Evolutionary conservation across 2,888 invertebrate genomes (phyloP), one percentile per base, ranked within the genome.

Genomic region (Brachypalpus laphriformis): DNA sequence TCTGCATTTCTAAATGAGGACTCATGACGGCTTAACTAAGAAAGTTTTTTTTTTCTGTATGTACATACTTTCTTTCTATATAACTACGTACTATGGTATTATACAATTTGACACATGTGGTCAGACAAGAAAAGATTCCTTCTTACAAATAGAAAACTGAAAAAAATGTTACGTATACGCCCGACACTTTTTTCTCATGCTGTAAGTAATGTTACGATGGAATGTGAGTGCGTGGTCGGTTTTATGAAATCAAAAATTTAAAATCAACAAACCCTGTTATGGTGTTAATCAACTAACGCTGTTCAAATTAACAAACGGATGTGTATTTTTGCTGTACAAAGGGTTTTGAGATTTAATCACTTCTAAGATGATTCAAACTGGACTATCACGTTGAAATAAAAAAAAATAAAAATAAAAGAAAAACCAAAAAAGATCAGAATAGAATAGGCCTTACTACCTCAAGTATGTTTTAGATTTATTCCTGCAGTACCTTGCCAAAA

Each of bases 91-190:
- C 49, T 65, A 65, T 20, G 47, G 37, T 37, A 40, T 14, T 65
- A 16, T 75, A 66, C 75, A 66, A n/a, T 57, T 45, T 49, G 51
- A 54, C 42, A 45, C 18, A 11, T 42, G n/a, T n/a, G 40, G 37
- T 31, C 45, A 42, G 37, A 63, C 16, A 16, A 45, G 11, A 42
- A 42, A 8, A 49, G 7, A 37, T 57, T 63, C 9, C 31, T 16
- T 31, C 31, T 49, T 68, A 42, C 7, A 76, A 66, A 47, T 25
- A 11, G 14, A 42, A 2, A 9, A 51, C 40, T 34, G 25, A 71
- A 57, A 63, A 63, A 11, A 63, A 63, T n/a, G 11, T 31, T 40
- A 68, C 49, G 59, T 49, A 34, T 34, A 47, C 34, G 14, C 28
- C 6, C 11, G 7, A 9, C 9, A 9, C 11, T 18, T 11, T 11